Conservation (phyloP, 2,888 invertebrate species). For the Rhimphoctona megacephalus region DNA sequence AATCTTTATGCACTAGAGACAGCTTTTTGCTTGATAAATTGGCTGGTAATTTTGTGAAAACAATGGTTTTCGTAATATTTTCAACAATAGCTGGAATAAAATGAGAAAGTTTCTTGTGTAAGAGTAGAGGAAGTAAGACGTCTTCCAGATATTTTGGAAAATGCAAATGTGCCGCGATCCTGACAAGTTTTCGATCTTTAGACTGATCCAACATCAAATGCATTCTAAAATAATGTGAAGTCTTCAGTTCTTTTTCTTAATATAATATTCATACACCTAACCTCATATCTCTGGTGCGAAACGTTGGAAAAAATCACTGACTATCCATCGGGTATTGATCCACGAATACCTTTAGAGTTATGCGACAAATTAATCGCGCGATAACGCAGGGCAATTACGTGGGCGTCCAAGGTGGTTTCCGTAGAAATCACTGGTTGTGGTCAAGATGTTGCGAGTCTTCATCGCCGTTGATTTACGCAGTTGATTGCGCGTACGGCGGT, state of each 20-base stretch:
- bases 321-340: no score
- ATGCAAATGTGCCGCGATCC: no score
- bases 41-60: background rate
- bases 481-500: conserved; percentile 59
- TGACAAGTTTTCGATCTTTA: no score
- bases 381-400: conserved; percentile 71
- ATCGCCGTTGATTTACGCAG: conserved; percentile 71
- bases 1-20: background rate
- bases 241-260: no score
- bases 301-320: no score
- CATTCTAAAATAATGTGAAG: no score
- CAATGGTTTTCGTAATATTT: conserved; percentile 1
- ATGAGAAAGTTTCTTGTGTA: background rate
- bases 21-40: background rate
- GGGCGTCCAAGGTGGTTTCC: conserved; percentile 56
- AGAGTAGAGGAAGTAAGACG: no score
- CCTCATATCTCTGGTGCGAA: no score
- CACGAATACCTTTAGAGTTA: conserved; percentile 34
- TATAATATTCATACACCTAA: no score
- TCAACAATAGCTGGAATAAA: conserved; percentile 24
- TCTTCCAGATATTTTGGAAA: no score
- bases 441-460: conserved; percentile 23
- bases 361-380: conserved; percentile 68
- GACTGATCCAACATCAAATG: no score
- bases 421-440: conserved; percentile 5